Evolutionary conservation across 2,888 invertebrate genomes (phyloP), one percentile per base, ranked within the genome.

Genomic region (Mechanitis mazaeus): DNA sequence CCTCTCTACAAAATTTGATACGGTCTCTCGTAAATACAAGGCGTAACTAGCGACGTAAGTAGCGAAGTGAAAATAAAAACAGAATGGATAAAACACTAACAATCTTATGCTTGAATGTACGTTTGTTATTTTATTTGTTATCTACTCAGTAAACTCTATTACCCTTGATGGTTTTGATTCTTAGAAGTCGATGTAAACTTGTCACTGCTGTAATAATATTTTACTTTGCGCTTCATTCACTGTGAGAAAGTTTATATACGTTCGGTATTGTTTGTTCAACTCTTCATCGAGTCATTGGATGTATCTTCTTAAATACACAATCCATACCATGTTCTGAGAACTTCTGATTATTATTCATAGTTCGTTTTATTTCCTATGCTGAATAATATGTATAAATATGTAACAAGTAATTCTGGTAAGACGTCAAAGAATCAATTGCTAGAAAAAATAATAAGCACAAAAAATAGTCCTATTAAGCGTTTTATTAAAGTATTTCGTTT

Each of bases 71-170:
- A 79, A 81, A 78, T 78, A 83, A 78, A 75, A 81, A 77, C 73
- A 77, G 73, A 78, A 76, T 73, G 73, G 73, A 79, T 79, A 75
- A 68, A 72, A 71, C 70, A 72, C 69, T 66, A 68, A 65, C 67
- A 76, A 79, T 78, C 79, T 75, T 54, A 75, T 76, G 57, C 55
- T 42, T 60, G 64, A 59, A 66, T 58, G 56, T 59, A 64, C 65
- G 57, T 79, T 76, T 87, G 85, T 87, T 87, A 85, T 87, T 87
- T 85, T 87, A 83, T 87, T 87, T 87, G 80, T 80, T 79, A 77
- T 81, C 76, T 82, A 81, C 87, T 86, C 81, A 75, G 86, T 83
- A 84, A 84, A 85, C 81, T 82, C 85, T 86, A 85, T 86, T 83
- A 83, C 80, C 75, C 78, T 78, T 84, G 84, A 86, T 83, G 79